Evolutionary conservation across 1,140 invertebrate genomes (phyloP).

Genomic region (Eupeodes corollae): DNA sequence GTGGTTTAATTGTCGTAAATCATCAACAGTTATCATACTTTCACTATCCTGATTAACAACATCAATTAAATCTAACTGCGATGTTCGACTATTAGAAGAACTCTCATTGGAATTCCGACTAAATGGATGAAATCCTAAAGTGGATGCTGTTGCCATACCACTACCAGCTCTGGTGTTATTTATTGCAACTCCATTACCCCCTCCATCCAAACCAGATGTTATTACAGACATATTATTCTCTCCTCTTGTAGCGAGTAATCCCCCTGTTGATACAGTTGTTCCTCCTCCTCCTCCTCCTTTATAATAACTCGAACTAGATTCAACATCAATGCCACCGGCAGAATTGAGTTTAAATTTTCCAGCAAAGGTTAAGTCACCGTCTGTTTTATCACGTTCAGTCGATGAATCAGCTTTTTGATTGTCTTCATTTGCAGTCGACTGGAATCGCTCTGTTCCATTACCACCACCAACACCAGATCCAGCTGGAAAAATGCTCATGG

Average conservation of each 20-base stretch:
- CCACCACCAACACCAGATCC: neutral
- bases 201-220: neutral
- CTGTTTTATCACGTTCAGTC: neutral
- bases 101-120: conserved; percentile 9
- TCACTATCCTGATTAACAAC: conserved; percentile 5
- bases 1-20: neutral
- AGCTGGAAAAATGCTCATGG: conserved; percentile 26
- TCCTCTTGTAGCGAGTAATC: neutral
- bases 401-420: neutral
- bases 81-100: conserved; percentile 5
- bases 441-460: neutral
- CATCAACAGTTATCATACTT: neutral
- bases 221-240: neutral
- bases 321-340: conserved; percentile 11
- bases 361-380: conserved; percentile 25
- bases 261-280: neutral
- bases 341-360: conserved; percentile 23
- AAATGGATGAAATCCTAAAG: neutral
- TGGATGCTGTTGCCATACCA: neutral
- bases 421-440: neutral
- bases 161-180: neutral
- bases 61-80: conserved; percentile 3
- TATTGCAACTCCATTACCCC: neutral
- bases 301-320: conserved; percentile 14
- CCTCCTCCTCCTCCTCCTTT: conserved; percentile 2